phyloP scores from a whole-genome alignment of 2,113 vertebrate species.

The Ornithorhynchus anatinus region DNA sequence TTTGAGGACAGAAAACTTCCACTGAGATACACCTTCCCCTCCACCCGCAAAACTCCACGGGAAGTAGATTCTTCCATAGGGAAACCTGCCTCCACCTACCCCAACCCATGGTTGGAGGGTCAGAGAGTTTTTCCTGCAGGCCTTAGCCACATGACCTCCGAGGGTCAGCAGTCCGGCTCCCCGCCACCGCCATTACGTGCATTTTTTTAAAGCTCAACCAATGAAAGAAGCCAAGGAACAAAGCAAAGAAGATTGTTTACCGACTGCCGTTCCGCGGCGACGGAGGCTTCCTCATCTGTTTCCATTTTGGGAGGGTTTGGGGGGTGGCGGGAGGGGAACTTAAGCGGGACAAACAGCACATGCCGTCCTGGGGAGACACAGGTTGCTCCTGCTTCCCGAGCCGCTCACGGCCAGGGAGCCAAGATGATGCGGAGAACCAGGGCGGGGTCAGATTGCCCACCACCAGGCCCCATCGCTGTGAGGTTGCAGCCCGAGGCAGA shows the following conservation, averaged over 20 bases:
- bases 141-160: slow-evolving; percentile 35
- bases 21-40: slow-evolving; percentile 40
- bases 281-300: slow-evolving; percentile 73
- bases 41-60: too few species aligned
- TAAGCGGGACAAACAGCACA: slow-evolving; percentile 70
- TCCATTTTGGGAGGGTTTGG: slow-evolving; percentile 76
- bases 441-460: too few species aligned
- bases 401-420: slow-evolving; percentile 49
- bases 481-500: too few species aligned
- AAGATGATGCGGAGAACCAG: too few species aligned
- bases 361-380: slow-evolving; percentile 67
- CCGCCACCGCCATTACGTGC: slow-evolving; percentile 64
- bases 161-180: slow-evolving; percentile 46
- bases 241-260: slow-evolving; percentile 63
- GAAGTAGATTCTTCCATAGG: slow-evolving; percentile 45
- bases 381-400: slow-evolving; percentile 58
- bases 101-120: slow-evolving; percentile 33
- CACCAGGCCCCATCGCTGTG: too few species aligned
- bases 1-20: slow-evolving; percentile 64
- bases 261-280: slow-evolving; percentile 69
- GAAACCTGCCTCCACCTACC: slow-evolving; percentile 55
- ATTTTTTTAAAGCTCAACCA: too few species aligned
- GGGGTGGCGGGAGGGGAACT: too few species aligned
- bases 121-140: slow-evolving; percentile 35
- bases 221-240: slow-evolving; percentile 46